These are phyloP conservation scores for Melanargia galathea DNA, from an alignment of 2,888 invertebrate genomes.

Conservation along the genomic window DNA sequence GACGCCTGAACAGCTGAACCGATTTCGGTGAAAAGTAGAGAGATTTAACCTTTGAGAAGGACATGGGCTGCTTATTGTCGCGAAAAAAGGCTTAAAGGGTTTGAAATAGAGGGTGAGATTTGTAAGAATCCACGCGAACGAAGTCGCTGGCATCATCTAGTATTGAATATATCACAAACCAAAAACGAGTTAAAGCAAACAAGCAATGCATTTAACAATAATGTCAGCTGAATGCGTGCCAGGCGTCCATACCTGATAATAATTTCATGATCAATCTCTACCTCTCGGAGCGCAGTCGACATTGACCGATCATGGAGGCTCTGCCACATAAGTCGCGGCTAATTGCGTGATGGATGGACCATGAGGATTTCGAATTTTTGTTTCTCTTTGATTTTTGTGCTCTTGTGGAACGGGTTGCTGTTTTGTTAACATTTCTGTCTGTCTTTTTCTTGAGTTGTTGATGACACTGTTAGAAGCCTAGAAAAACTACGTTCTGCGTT, in stretches of 20 bases:
- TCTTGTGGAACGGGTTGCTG: neutral
- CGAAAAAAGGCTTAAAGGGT: too few species aligned
- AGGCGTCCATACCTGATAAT: constrained; percentile 44
- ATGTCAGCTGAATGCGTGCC: constrained; percentile 35
- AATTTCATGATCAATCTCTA: constrained; percentile 54
- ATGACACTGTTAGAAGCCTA: neutral
- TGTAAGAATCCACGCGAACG: too few species aligned
- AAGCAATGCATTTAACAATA: constrained; percentile 36
- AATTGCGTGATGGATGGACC: constrained; percentile 52
- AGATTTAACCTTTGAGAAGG: too few species aligned
- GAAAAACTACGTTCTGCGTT: neutral
- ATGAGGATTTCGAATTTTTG: constrained; percentile 26
- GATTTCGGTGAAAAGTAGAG: too few species aligned
- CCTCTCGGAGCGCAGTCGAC: constrained; percentile 48
- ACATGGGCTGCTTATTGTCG: too few species aligned
- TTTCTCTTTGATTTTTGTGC: constrained; percentile 20
- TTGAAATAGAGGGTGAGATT: too few species aligned
- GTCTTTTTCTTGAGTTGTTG: neutral
- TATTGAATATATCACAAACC: neutral
- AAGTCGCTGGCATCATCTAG: too few species aligned
- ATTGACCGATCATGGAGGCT: constrained; percentile 52
- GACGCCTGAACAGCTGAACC: too few species aligned
- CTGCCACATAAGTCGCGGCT: constrained; percentile 44
- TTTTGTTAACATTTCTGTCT: neutral
- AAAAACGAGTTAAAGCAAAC: constrained; percentile 16